A percentile compares a stretch with the other conserved stretches of the same genome.
Evolutionary conservation across 2,888 invertebrate species (phyloP).

Genomic region (Palloptera scutellata): DNA sequence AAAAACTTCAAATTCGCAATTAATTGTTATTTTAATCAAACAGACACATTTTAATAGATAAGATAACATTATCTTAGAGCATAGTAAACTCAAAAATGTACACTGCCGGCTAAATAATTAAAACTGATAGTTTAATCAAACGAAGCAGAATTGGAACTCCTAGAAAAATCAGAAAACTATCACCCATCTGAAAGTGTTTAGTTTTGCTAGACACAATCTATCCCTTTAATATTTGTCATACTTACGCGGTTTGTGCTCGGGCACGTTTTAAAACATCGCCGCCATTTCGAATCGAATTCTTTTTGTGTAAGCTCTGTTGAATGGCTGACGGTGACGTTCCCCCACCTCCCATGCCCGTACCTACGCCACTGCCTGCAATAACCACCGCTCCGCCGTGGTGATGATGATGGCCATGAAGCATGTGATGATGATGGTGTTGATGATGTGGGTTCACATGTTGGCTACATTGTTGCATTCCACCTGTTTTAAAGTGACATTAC

Average conservation of each 20-base stretch:
- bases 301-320: conserved; percentile 70
- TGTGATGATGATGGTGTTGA: conserved; percentile 51
- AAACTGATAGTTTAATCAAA: too few relatives aligned
- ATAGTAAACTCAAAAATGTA: background rate
- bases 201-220: background rate
- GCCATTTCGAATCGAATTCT: conserved; percentile 70
- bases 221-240: conserved; percentile 41
- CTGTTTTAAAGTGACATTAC: conserved; percentile 22
- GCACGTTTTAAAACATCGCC: conserved; percentile 73
- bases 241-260: conserved; percentile 74
- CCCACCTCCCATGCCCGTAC: conserved; percentile 54
- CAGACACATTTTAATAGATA: background rate
- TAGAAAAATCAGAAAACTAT: too few relatives aligned
- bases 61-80: conserved; percentile 11
- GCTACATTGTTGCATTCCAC: conserved; percentile 46
- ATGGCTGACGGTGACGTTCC: conserved; percentile 46
- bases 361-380: conserved; percentile 61
- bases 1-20: background rate
- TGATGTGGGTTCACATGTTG: conserved; percentile 45
- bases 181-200: too few relatives aligned
- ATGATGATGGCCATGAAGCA: conserved; percentile 56
- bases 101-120: background rate
- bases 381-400: conserved; percentile 62
- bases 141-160: too few relatives aligned
- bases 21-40: conserved; percentile 3